Conservation (phyloP, 2,797 vertebrate species). For the Sylvia borin region DNA sequence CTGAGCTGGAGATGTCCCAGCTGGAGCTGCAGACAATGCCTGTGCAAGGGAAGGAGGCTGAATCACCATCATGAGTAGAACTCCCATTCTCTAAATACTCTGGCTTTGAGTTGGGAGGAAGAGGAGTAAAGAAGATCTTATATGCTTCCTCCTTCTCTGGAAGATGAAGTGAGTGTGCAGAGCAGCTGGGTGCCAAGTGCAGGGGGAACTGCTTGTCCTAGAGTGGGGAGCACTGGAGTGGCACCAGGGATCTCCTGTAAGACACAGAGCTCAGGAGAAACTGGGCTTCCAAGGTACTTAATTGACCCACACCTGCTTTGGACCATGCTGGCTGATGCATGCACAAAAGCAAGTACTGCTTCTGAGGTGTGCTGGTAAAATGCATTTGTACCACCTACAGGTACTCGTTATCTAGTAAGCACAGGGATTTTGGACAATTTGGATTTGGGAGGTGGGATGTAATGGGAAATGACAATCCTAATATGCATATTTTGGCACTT, state of each 20-base stretch:
- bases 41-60: neutral
- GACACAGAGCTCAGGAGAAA: neutral
- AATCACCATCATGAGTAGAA: neutral
- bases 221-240: neutral
- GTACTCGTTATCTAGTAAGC: neutral
- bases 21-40: neutral
- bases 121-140: neutral
- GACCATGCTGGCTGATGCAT: rapidly evolving
- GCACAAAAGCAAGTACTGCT: neutral
- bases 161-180: neutral
- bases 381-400: neutral
- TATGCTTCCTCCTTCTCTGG: neutral
- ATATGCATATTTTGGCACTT: neutral
- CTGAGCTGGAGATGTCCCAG: neutral
- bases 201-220: neutral
- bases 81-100: neutral
- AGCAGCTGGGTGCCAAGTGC: neutral
- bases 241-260: neutral
- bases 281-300: neutral
- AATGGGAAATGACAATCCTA: neutral
- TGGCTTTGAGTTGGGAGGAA: neutral
- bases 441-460: neutral
- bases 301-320: neutral
- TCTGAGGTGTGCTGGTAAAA: neutral
- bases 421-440: neutral